Conservation (phyloP, 2,888 invertebrate genomes). For the Xanthorhoe designata region DNA sequence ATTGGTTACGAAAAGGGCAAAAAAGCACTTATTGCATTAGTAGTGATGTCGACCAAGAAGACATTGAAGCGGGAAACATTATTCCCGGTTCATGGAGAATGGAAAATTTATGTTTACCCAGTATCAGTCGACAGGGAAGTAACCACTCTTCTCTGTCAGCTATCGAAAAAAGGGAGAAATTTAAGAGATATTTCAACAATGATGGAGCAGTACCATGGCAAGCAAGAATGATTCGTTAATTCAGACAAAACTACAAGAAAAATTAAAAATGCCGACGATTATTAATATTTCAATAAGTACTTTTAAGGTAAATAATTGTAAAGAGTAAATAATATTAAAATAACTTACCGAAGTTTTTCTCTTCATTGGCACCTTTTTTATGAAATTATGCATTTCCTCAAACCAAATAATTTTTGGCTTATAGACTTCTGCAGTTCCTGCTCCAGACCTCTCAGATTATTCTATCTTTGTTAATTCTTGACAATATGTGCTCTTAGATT, state of each 20-base stretch:
- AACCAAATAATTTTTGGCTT: slow-evolving; percentile 30
- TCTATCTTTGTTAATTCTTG: slow-evolving; percentile 32
- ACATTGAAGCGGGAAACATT: slow-evolving; percentile 33
- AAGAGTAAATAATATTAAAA: slow-evolving; percentile 32
- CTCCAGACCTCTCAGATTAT: slow-evolving; percentile 29
- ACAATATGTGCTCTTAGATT: slow-evolving; percentile 30
- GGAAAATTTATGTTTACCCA: slow-evolving; percentile 34
- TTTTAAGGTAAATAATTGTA: slow-evolving; percentile 32
- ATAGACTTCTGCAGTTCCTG: slow-evolving; percentile 30
- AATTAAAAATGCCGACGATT: slow-evolving; percentile 29
- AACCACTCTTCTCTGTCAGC: slow-evolving; percentile 31
- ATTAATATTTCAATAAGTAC: slow-evolving; percentile 32
- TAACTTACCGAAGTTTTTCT: slow-evolving; percentile 33
- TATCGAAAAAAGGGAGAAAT: slow-evolving; percentile 29
- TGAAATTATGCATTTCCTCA: slow-evolving; percentile 33
- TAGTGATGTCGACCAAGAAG: slow-evolving; percentile 31
- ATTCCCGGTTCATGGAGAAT: slow-evolving; percentile 32
- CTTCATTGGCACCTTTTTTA: slow-evolving; percentile 31
- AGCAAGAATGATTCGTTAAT: slow-evolving; percentile 26
- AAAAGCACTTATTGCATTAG: slow-evolving; percentile 30
- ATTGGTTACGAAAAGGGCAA: slow-evolving; percentile 29
- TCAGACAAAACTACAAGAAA: slow-evolving; percentile 28
- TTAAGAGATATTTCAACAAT: slow-evolving; percentile 23
- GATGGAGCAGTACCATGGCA: slow-evolving; percentile 34
- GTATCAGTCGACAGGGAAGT: slow-evolving; percentile 34